phyloP scores from a whole-genome alignment of 1,140 invertebrate genomes.

The Teleogryllus occipitalis region DNA sequence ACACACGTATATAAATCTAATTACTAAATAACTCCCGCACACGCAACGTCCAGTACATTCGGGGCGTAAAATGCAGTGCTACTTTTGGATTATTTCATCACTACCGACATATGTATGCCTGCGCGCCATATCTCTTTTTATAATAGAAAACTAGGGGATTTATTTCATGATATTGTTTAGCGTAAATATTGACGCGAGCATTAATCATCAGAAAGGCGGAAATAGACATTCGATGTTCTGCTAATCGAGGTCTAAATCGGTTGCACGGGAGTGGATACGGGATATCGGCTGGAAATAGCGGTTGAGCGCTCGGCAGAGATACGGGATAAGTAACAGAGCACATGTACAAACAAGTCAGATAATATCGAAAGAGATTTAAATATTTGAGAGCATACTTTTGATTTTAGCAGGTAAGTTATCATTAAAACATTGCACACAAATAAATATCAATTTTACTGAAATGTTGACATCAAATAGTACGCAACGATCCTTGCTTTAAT shows the following conservation, averaged over 20 bases:
- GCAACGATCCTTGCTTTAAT: too few species aligned
- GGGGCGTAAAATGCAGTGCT: not conserved
- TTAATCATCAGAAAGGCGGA: not conserved
- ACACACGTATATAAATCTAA: constrained; percentile 5
- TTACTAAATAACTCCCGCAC: not conserved
- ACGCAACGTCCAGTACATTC: not conserved
- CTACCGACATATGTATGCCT: not conserved
- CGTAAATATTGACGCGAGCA: not conserved
- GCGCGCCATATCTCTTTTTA: not conserved
- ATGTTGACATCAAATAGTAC: too few species aligned
- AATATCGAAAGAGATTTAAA: too few species aligned
- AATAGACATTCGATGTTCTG: not conserved
- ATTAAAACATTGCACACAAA: too few species aligned
- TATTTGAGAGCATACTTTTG: too few species aligned
- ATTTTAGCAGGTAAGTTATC: too few species aligned
- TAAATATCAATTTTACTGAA: too few species aligned
- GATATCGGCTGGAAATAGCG: not conserved
- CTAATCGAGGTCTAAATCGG: not conserved
- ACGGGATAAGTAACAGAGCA: too few species aligned
- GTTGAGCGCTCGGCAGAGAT: too few species aligned
- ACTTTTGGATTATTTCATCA: constrained; percentile 1
- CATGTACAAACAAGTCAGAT: too few species aligned
- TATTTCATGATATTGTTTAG: not conserved
- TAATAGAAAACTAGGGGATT: not conserved
- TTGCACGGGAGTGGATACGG: not conserved